Evolutionary conservation across 23 tunicate species (phyloP).

Genomic region (Styela plicata): DNA sequence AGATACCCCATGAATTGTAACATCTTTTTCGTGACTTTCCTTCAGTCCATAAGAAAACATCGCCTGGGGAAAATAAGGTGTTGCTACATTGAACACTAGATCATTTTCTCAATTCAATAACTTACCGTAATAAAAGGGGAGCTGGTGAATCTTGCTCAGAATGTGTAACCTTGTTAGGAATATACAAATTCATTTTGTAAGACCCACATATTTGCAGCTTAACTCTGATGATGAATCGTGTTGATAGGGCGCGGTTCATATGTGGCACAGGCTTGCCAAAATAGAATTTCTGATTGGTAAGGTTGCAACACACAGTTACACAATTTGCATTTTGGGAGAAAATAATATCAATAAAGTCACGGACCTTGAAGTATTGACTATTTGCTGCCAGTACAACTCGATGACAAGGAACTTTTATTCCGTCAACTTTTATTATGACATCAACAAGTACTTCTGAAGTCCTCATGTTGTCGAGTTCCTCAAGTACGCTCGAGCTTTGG

Average conservation of each 20-base stretch:
- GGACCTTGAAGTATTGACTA: conserved; percentile 88
- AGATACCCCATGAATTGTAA: conserved; percentile 62
- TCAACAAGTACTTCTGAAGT: conserved; percentile 57
- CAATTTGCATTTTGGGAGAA: background rate
- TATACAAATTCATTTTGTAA: too few relatives aligned
- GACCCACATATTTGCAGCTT: too few relatives aligned
- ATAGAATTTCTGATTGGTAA: background rate
- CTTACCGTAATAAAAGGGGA: too few relatives aligned
- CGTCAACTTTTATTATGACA: conserved; percentile 68
- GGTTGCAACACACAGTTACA: too few relatives aligned
- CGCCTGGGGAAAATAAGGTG: too few relatives aligned
- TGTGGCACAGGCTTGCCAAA: background rate
- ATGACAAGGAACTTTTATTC: conserved; percentile 67
- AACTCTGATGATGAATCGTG: too few relatives aligned
- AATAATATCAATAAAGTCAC: background rate
- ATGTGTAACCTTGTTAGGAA: too few relatives aligned
- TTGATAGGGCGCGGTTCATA: too few relatives aligned
- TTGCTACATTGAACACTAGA: too few relatives aligned
- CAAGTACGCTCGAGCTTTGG: conserved; percentile 57
- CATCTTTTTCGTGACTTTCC: conserved; percentile 50
- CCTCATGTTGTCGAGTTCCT: conserved; percentile 67
- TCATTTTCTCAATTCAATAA: too few relatives aligned
- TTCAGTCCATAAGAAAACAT: conserved; percentile 75
- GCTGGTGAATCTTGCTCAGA: too few relatives aligned
- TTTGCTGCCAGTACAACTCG: conserved; percentile 85